Conservation (phyloP, 2,888 invertebrate species). For the Hemistola chrysoprasaria region DNA sequence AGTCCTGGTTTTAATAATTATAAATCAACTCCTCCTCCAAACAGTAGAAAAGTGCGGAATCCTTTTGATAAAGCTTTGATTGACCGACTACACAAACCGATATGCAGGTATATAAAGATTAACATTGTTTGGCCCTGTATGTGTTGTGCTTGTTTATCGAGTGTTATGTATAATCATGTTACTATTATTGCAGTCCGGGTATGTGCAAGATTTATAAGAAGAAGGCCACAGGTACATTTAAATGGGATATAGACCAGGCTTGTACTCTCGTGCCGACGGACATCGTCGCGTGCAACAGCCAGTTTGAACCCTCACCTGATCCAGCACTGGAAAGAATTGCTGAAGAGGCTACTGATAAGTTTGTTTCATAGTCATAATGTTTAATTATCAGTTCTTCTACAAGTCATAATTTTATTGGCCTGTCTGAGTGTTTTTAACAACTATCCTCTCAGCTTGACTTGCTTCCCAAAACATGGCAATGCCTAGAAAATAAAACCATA, state of each 20-base stretch:
- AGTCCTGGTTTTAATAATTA: conserved; percentile 48
- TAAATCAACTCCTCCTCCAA: conserved; percentile 67
- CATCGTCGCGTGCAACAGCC: conserved; percentile 85
- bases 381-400: too few species aligned
- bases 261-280: conserved; percentile 86
- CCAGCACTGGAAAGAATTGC: conserved; percentile 84
- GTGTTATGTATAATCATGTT: not conserved
- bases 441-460: too few species aligned
- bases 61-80: conserved; percentile 86
- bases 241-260: conserved; percentile 87
- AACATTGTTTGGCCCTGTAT: too few species aligned
- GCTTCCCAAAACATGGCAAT: too few species aligned
- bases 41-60: conserved; percentile 81
- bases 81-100: conserved; percentile 84
- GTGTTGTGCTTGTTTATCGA: too few species aligned
- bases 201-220: conserved; percentile 79
- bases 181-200: conserved; percentile 56
- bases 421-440: too few species aligned
- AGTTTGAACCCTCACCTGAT: conserved; percentile 84
- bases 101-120: conserved; percentile 86
- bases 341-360: conserved; percentile 86
- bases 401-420: too few species aligned
- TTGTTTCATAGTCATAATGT: conserved; percentile 21
- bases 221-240: conserved; percentile 56
- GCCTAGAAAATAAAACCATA: too few species aligned